phyloP scores from a whole-genome alignment of 1,140 invertebrate genomes.

The Platyura marginata region DNA sequence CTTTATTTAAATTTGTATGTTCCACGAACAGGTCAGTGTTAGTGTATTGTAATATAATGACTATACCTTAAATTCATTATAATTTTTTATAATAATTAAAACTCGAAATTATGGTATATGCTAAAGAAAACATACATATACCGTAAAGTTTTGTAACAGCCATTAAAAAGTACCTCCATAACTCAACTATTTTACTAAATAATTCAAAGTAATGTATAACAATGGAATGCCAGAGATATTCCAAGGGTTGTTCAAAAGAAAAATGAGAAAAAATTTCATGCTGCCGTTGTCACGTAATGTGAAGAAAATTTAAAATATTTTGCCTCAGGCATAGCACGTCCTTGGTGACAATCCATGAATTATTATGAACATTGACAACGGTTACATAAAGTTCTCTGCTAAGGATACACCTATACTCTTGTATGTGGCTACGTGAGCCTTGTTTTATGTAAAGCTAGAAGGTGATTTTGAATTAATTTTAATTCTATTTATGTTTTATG shows the following conservation, averaged over 20 bases:
- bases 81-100: no score
- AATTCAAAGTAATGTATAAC: no score
- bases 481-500: not conserved
- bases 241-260: not conserved
- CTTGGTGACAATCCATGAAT: not conserved
- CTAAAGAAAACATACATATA: no score
- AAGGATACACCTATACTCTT: no score
- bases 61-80: no score
- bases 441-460: not conserved
- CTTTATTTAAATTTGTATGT: conserved; percentile 93
- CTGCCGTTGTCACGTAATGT: not conserved
- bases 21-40: conserved; percentile 54
- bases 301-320: not conserved
- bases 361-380: no score
- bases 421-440: not conserved
- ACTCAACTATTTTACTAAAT: no score
- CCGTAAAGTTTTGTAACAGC: no score
- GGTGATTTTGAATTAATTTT: conserved; percentile 9
- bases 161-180: no score
- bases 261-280: not conserved
- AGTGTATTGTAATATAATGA: not conserved
- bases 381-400: no score
- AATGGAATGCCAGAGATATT: not conserved
- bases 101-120: no score
- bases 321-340: not conserved